Base-by-base conservation (phyloP, 2,888 invertebrate species). In the Plebejus argus region DNA sequence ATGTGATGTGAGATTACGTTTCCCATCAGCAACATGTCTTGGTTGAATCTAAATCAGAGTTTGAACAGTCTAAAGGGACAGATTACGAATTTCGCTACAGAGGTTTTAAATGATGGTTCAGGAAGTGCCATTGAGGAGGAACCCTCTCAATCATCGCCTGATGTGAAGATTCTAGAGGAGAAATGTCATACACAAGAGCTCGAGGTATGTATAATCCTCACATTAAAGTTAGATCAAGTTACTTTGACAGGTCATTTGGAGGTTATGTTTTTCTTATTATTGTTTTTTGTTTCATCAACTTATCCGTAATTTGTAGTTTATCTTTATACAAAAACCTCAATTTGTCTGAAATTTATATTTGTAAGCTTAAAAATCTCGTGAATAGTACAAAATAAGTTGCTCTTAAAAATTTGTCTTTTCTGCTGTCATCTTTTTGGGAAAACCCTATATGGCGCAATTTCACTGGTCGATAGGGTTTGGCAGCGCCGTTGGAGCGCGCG, bases 51-150 rank as follows among this genome's bases (percentile, higher is more conserved):
- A 79, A 96, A 96, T 88, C 94, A 95, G 84, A 95, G 95, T 91
- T 92, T 96, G 82, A 95, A 90, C 87, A 96, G 95, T 90, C 92
- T 98, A 82, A 98, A 98, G 90, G 98, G 98, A 82, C 98, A 98
- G 94, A 95, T 98, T 85, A 96, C 96, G 56, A 98, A 95, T 93
- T 97, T 98, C 85, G 98, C 98, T 79, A 97, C 97, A 88, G 98
- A 98, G 91, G 98, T 98, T 83, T 95, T 98, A 87, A 96, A 97
- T 81, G 98, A 98, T 84, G 95, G 94, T 81, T 95, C 93, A 79
- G 96, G 96, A 85, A 87, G 88, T 83, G 80, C 82, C 78, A 85
- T 80, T 56, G 88, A 86, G 80, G 85, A 86, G 80, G 85, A 83
- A 82, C 80, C 85, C 76, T 80, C 85, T 74, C 83, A 80, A 79